Conservation (phyloP, 2,797 vertebrate genomes). For the Mionectes olivaceus region DNA sequence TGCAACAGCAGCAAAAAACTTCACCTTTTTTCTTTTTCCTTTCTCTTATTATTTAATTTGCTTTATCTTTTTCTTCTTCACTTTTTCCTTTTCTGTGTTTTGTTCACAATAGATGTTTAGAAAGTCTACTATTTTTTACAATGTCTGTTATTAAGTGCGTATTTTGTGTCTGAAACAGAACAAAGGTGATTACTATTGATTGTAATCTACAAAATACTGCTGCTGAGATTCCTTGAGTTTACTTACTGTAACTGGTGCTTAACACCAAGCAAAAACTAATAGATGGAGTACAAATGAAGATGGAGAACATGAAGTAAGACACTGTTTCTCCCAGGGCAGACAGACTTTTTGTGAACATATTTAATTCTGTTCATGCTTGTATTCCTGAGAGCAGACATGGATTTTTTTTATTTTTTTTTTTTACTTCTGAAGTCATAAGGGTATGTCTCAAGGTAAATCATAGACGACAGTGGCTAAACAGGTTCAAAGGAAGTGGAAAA, state of each 20-base stretch:
- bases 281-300: not conserved
- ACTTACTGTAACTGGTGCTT: not conserved
- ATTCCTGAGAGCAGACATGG: not conserved
- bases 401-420: not conserved
- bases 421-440: not conserved
- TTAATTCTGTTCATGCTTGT: not conserved
- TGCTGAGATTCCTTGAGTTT: not conserved
- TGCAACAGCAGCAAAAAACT: not conserved
- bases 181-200: not conserved
- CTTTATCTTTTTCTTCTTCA: not conserved
- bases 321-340: not conserved
- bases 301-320: not conserved
- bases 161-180: not conserved
- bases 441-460: not conserved
- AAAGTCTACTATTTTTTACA: not conserved
- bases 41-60: not conserved
- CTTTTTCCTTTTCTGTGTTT: not conserved
- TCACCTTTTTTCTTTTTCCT: too few species aligned
- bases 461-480: not conserved
- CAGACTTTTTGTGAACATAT: not conserved
- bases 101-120: not conserved
- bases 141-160: not conserved
- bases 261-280: not conserved
- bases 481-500: not conserved
- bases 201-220: not conserved